A percentile compares a stretch with the other conserved stretches of the same genome.
Evolutionary conservation across 2,797 vertebrate genomes (phyloP).

Genomic region (Allobates femoralis): DNA sequence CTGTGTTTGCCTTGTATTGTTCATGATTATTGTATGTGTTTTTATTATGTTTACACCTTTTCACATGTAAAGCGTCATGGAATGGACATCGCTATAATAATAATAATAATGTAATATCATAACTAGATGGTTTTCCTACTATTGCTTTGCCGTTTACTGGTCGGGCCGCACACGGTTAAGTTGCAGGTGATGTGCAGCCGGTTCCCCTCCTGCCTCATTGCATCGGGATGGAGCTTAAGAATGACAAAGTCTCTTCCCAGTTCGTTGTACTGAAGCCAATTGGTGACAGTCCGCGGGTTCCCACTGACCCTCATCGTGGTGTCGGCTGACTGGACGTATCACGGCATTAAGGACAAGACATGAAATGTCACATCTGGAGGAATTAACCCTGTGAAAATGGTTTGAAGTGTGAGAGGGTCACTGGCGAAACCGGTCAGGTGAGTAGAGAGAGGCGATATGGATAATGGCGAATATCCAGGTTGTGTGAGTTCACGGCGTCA

Average conservation of each 20-base stretch:
- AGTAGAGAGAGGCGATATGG: neutral
- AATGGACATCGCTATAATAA: too few species aligned
- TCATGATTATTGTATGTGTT: too few species aligned
- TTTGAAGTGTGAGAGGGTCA: neutral
- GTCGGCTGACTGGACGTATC: slow-evolving; percentile 52
- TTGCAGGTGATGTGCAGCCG: too few species aligned
- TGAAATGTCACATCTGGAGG: slow-evolving; percentile 55
- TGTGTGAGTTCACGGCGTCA: neutral
- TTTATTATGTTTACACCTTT: too few species aligned
- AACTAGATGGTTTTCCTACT: too few species aligned
- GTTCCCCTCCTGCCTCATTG: slow-evolving; percentile 24
- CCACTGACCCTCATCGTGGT: slow-evolving; percentile 43
- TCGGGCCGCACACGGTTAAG: too few species aligned
- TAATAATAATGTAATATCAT: too few species aligned
- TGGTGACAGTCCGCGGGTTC: slow-evolving; percentile 53
- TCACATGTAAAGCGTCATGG: too few species aligned
- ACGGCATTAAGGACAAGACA: slow-evolving; percentile 34
- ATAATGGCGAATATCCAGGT: neutral
- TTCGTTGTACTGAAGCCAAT: slow-evolving; percentile 42
- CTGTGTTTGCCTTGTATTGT: too few species aligned
- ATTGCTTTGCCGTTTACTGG: too few species aligned
- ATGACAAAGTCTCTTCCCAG: slow-evolving; percentile 44
- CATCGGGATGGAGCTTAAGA: neutral
- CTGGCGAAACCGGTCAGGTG: neutral
- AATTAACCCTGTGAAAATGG: slow-evolving; percentile 43